Evolutionary conservation across 2,888 invertebrate species (phyloP), one percentile per base, ranked within the genome.

Genomic region (Petrolisthes cinctipes): DNA sequence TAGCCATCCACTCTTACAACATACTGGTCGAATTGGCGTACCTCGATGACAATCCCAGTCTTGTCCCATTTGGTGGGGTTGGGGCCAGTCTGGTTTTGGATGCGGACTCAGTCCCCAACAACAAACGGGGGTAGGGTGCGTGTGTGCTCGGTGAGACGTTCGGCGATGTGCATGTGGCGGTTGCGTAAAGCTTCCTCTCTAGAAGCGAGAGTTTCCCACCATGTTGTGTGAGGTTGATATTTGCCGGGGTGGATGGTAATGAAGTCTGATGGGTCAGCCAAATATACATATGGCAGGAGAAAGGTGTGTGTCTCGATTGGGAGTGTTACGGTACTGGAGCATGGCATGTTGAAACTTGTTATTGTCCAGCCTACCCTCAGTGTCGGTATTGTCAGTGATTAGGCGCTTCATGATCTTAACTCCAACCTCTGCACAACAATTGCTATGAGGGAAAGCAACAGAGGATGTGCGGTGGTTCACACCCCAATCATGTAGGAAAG

Each of bases 231-330:
- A n/a, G n/a, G 71, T 20, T 71, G 71, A 81, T 76, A 76, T 76
- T 37, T 20, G 37, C 76, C 76, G 51, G 76, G 79, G 17, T 54
- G 54, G 53, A 79, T 79, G 79, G 56, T 5, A 71, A 88, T 85
- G 85, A 85, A 85, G 68, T 85, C 54, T 79, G 9, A 88, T 88
- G 51, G 83, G 83, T n/a, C 75, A 82, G n/a, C 86, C 86, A 20
- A 86, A 89, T 37, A 89, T 61, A 54, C 86, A 79, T 75, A 79
- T 82, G 7, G 86, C 83, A 4, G 89, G 86, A 53, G 4, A 89
- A 4, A 78, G 6, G 37, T 79, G 23, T 53, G 83, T 89, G 57
- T 87, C 87, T 17, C 54, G 4, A 9, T n/a, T n/a, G 9, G 57
- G 20, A 23, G 20, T 54, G 23, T 57, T 87, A 53, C 76, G 9